A percentile compares a stretch with the other conserved stretches of the same genome.
Conservation (phyloP, 2,888 invertebrate species). For the Dioctria rufipes region DNA sequence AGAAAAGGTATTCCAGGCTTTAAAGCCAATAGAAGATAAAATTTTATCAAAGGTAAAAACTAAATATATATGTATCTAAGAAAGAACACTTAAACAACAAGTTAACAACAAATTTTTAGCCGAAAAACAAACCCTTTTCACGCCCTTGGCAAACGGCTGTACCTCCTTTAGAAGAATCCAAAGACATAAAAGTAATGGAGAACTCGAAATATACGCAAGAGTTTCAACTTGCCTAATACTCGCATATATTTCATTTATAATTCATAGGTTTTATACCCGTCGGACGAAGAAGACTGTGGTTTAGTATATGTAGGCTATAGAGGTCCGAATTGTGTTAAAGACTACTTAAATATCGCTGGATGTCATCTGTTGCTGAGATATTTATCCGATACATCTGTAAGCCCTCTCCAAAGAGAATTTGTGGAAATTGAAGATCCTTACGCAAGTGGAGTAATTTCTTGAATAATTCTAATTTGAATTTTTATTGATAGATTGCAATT, state of each 20-base stretch:
- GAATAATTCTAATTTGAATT: not conserved
- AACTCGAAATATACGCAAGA: not conserved
- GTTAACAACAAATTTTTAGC: constrained; percentile 39
- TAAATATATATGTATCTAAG: not conserved
- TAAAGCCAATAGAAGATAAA: constrained; percentile 83
- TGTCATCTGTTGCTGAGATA: constrained; percentile 83
- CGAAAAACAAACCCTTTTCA: constrained; percentile 62
- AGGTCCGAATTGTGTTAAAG: constrained; percentile 77
- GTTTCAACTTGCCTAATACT: no score
- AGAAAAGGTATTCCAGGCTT: constrained; percentile 81
- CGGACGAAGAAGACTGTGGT: constrained; percentile 88
- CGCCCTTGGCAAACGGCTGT: constrained; percentile 85
- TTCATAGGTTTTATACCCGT: constrained; percentile 72
- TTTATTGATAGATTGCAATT: not conserved
- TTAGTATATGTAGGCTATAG: constrained; percentile 85
- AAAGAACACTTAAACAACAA: constrained; percentile 28
- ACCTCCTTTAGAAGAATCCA: constrained; percentile 76
- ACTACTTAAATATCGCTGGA: constrained; percentile 76
- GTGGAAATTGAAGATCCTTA: constrained; percentile 87
- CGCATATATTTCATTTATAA: not conserved
- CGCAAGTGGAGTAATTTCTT: constrained; percentile 79
- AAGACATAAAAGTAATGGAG: constrained; percentile 72
- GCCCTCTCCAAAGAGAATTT: constrained; percentile 86
- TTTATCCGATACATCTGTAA: constrained; percentile 88
- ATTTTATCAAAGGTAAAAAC: constrained; percentile 73